Evolutionary conservation across 2,113 vertebrate species (phyloP), one percentile per base, ranked within the genome.

Genomic region (Brachypodius melanocephalos): DNA sequence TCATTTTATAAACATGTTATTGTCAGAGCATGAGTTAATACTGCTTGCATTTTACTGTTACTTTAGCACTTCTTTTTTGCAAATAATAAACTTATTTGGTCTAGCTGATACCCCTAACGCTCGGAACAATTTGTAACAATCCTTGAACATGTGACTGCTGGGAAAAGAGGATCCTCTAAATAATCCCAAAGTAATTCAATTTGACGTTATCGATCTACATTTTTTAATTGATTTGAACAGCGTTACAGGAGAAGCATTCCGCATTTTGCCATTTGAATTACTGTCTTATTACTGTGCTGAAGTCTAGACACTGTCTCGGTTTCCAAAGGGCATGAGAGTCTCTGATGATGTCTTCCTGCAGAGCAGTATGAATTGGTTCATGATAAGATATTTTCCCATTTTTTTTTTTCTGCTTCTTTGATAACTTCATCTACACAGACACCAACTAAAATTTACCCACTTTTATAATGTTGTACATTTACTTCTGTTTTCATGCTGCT

Each of bases 221-320:
- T 94, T 95, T 95, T 68, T 57, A 93, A 95, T 95, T 94, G 45
- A 89, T 93, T 93, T 87, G 58, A 95, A 58, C 54, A 91, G 16
- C 38, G 40, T 92, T 94, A 88, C 66, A 73, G 55, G 14, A 93
- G 32, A 68, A 72, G 31, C 80, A 49, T 82, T 87, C 73, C 11
- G n/a, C 66, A 75, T 93, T 93, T 92, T 92, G 51, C 54, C 69
- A 85, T 94, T 94, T 95, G 73, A 91, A 90, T 95, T 92, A 92
- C 65, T 85, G 80, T 78, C 91, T 92, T 76, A 18, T 95, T 95
- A 68, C 62, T 58, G 42, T 66, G 29, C 62, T 57, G 58, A 78
- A 87, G 91, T 95, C 94, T 95, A 94, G 89, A 95, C 89, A 36
- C 42, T 95, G 81, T 96, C 91, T 95, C 62, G 14, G 38, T 89